Conservation (phyloP, 2,113 vertebrate species). For the Nibea albiflora region DNA sequence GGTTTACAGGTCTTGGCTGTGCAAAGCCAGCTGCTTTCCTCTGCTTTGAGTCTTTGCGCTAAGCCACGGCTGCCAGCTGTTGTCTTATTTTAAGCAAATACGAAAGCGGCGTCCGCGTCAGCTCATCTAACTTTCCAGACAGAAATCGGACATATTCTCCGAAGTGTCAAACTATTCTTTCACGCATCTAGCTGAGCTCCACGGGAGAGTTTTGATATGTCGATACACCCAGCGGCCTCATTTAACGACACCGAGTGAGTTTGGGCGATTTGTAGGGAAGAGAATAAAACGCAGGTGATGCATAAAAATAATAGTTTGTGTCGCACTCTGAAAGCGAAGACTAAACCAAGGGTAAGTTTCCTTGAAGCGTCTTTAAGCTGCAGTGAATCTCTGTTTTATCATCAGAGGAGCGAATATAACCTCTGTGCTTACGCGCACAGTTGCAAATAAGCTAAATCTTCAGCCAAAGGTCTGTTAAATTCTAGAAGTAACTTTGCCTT, state of each 20-base stretch:
- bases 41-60: neutral
- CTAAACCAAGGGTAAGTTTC: neutral
- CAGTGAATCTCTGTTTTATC: neutral
- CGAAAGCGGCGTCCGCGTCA: neutral
- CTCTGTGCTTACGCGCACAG: neutral
- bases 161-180: conserved; percentile 6
- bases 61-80: neutral
- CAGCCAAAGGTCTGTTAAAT: conserved; percentile 8
- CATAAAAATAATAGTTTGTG: neutral
- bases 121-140: neutral
- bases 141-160: neutral
- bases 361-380: neutral
- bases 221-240: neutral
- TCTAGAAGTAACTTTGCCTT: conserved; percentile 34
- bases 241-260: neutral
- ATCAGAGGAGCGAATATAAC: neutral
- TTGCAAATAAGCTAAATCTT: conserved; percentile 3
- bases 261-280: neutral
- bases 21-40: neutral
- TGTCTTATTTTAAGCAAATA: neutral
- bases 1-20: neutral
- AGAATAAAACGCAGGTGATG: conserved; percentile 17
- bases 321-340: neutral
- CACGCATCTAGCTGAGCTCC: neutral
- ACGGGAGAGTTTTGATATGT: neutral